Conservation (phyloP, 2,888 invertebrate species). For the Mesochorus sp. region DNA sequence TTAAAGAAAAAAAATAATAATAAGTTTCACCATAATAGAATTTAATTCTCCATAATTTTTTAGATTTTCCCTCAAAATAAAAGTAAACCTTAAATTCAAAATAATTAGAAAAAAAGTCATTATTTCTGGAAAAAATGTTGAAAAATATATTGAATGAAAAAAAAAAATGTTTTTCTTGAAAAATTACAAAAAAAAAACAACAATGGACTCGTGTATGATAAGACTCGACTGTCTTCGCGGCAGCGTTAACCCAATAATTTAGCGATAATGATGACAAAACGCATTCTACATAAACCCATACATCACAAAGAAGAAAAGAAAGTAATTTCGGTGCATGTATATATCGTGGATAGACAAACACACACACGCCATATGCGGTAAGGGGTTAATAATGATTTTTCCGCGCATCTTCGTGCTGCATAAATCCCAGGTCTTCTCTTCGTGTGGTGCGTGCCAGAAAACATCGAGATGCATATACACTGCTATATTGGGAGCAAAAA, state of each 20-base stretch:
- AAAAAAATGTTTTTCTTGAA: background rate
- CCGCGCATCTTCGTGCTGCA: conserved; percentile 12
- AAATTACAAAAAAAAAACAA: background rate
- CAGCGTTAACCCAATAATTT: background rate
- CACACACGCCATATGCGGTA: background rate
- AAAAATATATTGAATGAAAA: too few species aligned
- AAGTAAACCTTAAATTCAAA: too few species aligned
- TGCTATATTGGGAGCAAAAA: conserved; percentile 8
- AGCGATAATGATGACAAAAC: background rate
- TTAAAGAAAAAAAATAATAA: too few species aligned
- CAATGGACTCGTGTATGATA: background rate
- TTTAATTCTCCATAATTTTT: too few species aligned
- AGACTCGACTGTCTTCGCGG: background rate
- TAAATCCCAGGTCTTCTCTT: background rate
- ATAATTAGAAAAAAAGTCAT: too few species aligned
- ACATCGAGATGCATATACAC: conserved; percentile 9
- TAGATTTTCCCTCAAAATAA: too few species aligned
- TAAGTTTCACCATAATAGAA: too few species aligned
- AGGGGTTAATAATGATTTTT: conserved; percentile 15
- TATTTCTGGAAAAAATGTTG: too few species aligned
- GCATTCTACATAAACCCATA: background rate
- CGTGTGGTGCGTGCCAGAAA: conserved; percentile 41
- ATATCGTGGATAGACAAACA: background rate
- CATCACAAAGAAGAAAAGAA: background rate
- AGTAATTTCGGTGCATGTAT: background rate